Base-by-base conservation (phyloP, 2,888 invertebrate species). In the Nomada fabriciana region DNA sequence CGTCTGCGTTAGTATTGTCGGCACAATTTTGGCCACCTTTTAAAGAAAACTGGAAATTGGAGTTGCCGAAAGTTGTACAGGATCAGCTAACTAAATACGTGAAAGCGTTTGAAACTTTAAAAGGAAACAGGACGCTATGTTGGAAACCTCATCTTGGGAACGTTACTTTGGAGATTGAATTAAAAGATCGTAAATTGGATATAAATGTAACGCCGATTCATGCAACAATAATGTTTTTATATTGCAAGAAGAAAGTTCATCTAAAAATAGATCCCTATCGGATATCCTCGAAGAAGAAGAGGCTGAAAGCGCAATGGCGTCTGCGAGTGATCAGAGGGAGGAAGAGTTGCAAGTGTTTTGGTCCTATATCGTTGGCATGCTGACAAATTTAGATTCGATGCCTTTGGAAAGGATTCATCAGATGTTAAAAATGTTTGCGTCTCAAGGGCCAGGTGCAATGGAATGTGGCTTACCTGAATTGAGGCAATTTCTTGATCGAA, bases 1-100 rank as follows among this genome's bases (percentile, higher is more conserved):
- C 97, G 43, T 96, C 96, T 86, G 97, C 98, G 1, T 96, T 99
- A 94, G 98, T 99, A 88, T 95, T 99, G n/a, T 99, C 99, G 0
- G 98, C 98, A 2, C 99, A 99, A 93, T 99, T 99, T 95, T 99
- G 99, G 99, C 99, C 99, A 0, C 96, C 98, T 11, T 98, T 99
- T 89, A 98, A 98, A 92, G 98, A 99, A 93, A 98, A 99, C 94
- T 94, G 94, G 94, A 97, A 97, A 87, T 94, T 99, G 23, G 97
- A 98, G 91, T 94, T 99, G 64, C 99, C 99, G 0, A 95, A 96
- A 43, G 95, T 96, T 91, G 96, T 99, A 64, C 96, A 97, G 91
- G 95, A 96, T 74, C 97, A 98, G 91, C 95, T 99, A 86, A 96
- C 97, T 82, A 96, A 96, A 72, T 99, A 98, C 91, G 98, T 98